Percentiles rank a stretch among this genome's conserved stretches.
phyloP scores from a whole-genome alignment of 1,140 invertebrate genomes.

The Papilio machaon region DNA sequence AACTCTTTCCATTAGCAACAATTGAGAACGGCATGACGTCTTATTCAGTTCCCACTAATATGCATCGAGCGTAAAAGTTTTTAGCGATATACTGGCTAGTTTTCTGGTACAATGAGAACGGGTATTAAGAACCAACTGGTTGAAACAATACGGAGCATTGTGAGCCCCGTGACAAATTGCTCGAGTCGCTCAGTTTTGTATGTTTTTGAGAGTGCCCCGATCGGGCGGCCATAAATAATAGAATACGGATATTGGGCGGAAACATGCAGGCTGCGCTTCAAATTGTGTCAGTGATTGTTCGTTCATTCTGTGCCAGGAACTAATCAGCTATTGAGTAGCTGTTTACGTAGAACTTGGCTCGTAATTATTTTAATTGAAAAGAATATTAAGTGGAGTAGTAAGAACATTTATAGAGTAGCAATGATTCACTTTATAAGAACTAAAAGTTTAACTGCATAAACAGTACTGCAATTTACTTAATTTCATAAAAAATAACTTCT shows the following conservation, averaged over 20 bases:
- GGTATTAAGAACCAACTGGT: conserved; percentile 56
- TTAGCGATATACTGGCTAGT: conserved; percentile 46
- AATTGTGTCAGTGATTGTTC: conserved; percentile 68
- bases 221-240: conserved; percentile 68
- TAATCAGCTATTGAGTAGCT: conserved; percentile 52
- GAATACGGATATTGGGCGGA: conserved; percentile 72
- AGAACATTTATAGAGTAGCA: background rate
- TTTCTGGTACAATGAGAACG: conserved; percentile 56
- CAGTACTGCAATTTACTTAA: no score
- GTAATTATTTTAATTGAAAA: background rate
- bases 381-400: background rate
- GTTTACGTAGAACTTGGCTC: conserved; percentile 4
- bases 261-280: conserved; percentile 63
- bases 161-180: conserved; percentile 68
- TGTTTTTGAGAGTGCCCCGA: conserved; percentile 71
- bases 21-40: conserved; percentile 21
- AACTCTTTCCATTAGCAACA: conserved; percentile 15
- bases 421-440: background rate
- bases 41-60: conserved; percentile 28
- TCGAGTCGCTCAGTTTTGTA: conserved; percentile 71
- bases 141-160: conserved; percentile 73
- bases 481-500: background rate
- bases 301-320: conserved; percentile 56
- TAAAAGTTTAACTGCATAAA: background rate
- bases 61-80: conserved; percentile 38